Evolutionary conservation across 2,888 invertebrate genomes (phyloP), one percentile per base, ranked within the genome.

Genomic region (Emmelina monodactyla): DNA sequence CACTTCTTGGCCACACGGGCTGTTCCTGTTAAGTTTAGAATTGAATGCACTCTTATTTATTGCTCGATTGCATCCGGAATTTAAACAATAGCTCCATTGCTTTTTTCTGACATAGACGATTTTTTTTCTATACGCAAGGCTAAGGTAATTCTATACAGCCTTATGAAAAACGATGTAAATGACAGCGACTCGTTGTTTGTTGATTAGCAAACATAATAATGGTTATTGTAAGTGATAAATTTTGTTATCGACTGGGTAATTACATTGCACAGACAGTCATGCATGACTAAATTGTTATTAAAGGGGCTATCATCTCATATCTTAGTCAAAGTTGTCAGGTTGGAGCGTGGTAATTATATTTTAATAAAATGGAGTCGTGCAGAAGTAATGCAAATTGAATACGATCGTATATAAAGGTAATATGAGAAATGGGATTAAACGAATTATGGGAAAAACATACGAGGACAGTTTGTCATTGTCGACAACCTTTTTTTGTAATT

Each of bases 1-100:
- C 47, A 53, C 54, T 49, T 42, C 44, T 66, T 68, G 73, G 67
- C 76, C 73, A 75, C 76, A 70, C 73, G 46, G 58, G 31, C 53
- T 44, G 69, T 70, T 66, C 68, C 58, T 50, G 58, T 53, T 34
- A 25, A 3, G 39, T 38, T 45, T 44, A 44, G 46, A 45, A 50
- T 51, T 42, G 43, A 48, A 48, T 42, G 19, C 19, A 19, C 5
- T 6, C 19, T 19, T 19, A 19, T 19, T 19, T 19, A 19, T 19
- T 19, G 9, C 19, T 19, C 19, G n/a, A n/a, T n/a, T n/a, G n/a
- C n/a, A n/a, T n/a, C n/a, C n/a, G n/a, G n/a, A n/a, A 5, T 19
- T 19, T 19, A 19, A 19, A 19, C 9, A n/a, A 19, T 19, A 19
- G 19, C 9, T 19, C 19, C 5, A 6, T 6, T 19, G 9, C 5